Base-by-base conservation (phyloP, 2,113 vertebrate genomes). In the Oncorhynchus tshawytscha region DNA sequence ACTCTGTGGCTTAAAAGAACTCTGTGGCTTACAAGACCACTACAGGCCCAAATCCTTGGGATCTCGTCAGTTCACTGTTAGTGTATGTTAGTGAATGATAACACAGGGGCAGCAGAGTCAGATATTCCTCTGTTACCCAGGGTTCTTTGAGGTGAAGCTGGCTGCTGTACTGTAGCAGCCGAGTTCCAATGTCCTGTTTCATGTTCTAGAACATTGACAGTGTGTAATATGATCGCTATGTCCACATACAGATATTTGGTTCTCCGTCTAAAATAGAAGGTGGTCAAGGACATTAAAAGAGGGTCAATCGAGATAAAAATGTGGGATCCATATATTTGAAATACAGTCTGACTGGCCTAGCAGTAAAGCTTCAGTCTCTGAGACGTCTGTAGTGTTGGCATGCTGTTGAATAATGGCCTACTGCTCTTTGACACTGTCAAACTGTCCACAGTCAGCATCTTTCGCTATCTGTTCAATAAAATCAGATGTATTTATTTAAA, bases 71-170 rank as follows among this genome's bases (percentile, higher is more conserved):
- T 9, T 45, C 9, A 45, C 2, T 45, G 39, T 45, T 45, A 45
- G 39, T 45, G 39, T 12, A 11, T 31, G 13, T 49, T 25, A 20
- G 49, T 12, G 62, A 65, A 68, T 18, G 16, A 34, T 3, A 7
- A 31, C 15, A 31, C 15, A 34, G 3, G 13, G 18, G 67, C 20
- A 3, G 2, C 5, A 24, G 48, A n/a, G 11, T 45, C 18, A 27
- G 39, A 24, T 13, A 22, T 62, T 16, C 18, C 20, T 62, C 72
- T 29, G 0, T 45, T 20, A 49, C 73, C 2, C 57, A 7, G 2
- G 9, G 78, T 76, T 29, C 72, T 45, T 49, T 80, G 15, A 79
- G 76, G 76, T 77, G 60, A 69, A 20, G 22, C 11, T 81, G 74
- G 74, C 60, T 51, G 29, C 1, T 16, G 3, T 51, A 1, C 49